These are phyloP conservation scores for Vollenhovia emeryi DNA, from an alignment of 1,140 invertebrate species.

Conservation along the genomic window DNA sequence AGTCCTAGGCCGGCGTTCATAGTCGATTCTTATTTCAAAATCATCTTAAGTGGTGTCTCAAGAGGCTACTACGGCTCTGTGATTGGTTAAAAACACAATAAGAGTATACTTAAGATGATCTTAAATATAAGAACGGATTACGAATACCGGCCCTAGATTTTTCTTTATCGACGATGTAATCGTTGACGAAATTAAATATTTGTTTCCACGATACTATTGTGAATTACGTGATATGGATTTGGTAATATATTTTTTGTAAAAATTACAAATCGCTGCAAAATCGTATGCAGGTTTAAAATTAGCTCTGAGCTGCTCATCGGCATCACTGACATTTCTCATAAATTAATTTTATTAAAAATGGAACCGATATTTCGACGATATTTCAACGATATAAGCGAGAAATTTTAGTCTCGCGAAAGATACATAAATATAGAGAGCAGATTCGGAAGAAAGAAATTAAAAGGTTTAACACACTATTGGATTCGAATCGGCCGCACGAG, in stretches of 20 bases:
- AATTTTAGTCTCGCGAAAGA: conserved; percentile 1
- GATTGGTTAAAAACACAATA: too few relatives aligned
- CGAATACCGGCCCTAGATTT: too few relatives aligned
- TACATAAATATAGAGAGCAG: conserved; percentile 38
- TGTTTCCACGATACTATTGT: not conserved
- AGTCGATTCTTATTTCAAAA: too few relatives aligned
- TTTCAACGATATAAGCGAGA: conserved; percentile 11
- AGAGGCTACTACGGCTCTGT: too few relatives aligned
- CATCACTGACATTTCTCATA: not conserved
- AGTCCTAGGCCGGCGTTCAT: too few relatives aligned
- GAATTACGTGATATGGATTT: not conserved
- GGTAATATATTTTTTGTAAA: conserved; percentile 2
- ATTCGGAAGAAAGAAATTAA: conserved; percentile 47
- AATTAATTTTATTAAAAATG: conserved; percentile 35
- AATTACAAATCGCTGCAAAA: not conserved
- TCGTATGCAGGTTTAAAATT: not conserved
- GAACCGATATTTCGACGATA: conserved; percentile 15
- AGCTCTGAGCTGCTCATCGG: not conserved
- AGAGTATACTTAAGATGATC: too few relatives aligned
- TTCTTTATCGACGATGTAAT: not conserved
- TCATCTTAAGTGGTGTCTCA: too few relatives aligned
- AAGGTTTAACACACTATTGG: conserved; percentile 36
- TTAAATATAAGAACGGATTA: too few relatives aligned
- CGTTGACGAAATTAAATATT: not conserved
- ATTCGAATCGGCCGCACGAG: conserved; percentile 41